These are phyloP conservation scores for Drosophila cracens DNA, from an alignment of 2,888 invertebrate genomes.

Conservation along the genomic window DNA sequence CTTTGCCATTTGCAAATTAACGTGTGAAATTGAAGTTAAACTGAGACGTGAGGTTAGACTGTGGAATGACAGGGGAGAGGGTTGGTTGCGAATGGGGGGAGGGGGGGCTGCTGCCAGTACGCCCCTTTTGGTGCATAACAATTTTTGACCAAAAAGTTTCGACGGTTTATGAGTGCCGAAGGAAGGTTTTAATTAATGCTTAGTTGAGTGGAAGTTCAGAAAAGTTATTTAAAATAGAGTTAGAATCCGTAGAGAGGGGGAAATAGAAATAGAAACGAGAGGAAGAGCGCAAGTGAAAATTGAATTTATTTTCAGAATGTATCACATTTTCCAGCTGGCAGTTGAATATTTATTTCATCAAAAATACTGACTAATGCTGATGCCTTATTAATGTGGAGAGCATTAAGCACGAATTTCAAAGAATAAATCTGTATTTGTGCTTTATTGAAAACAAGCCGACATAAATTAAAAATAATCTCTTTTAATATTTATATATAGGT, in stretches of 20 bases:
- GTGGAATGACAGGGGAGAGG: neutral
- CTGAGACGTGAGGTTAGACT: slow-evolving; percentile 8
- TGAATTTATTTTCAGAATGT: neutral
- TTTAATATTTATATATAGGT: slow-evolving; percentile 8
- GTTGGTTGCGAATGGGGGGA: neutral
- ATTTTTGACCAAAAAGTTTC: slow-evolving; percentile 41
- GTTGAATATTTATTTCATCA: neutral
- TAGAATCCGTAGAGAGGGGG: neutral
- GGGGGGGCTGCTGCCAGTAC: neutral
- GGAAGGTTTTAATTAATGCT: slow-evolving; percentile 64
- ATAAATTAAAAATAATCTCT: slow-evolving; percentile 10
- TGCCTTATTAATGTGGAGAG: neutral
- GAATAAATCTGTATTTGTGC: neutral
- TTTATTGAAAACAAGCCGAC: neutral
- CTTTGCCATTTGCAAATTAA: slow-evolving; percentile 64
- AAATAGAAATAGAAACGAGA: neutral
- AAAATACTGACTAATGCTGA: neutral
- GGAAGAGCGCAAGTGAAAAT: neutral
- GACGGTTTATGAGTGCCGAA: slow-evolving; percentile 43
- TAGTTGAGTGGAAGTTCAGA: slow-evolving; percentile 38
- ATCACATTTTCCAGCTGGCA: neutral
- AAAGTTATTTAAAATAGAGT: slow-evolving; percentile 31
- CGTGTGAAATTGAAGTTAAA: slow-evolving; percentile 64
- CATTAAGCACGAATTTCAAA: neutral
- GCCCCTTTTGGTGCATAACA: slow-evolving; percentile 27